Conservation (phyloP, 2,888 invertebrate species). For the Philereme transversata region DNA sequence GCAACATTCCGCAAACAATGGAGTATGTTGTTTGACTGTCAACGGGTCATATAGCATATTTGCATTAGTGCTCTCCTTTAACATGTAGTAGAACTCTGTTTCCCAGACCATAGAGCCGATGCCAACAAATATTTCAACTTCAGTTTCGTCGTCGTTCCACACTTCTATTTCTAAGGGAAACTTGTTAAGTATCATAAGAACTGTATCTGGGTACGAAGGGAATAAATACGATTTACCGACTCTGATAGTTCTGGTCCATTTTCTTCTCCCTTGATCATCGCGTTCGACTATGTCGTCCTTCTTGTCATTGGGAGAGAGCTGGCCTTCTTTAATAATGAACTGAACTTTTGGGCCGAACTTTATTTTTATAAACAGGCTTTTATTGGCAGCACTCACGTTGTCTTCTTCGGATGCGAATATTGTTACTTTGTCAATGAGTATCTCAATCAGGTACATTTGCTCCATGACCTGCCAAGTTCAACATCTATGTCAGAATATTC, state of each 20-base stretch:
- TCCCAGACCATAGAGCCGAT: conserved; percentile 74
- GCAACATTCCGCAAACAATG: conserved; percentile 62
- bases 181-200: conserved; percentile 69
- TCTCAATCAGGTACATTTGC: conserved; percentile 83
- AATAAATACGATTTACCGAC: conserved; percentile 83
- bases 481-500: conserved; percentile 66
- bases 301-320: conserved; percentile 57
- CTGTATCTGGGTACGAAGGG: conserved; percentile 72
- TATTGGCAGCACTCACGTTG: conserved; percentile 60
- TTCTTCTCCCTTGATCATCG: conserved; percentile 60
- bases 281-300: conserved; percentile 63
- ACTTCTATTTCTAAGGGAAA: conserved; percentile 80
- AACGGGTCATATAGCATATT: conserved; percentile 62
- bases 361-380: conserved; percentile 73
- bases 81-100: conserved; percentile 73
- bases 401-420: conserved; percentile 61
- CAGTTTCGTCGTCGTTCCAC: conserved; percentile 71
- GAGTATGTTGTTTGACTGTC: conserved; percentile 60
- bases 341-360: conserved; percentile 77
- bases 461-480: conserved; percentile 80
- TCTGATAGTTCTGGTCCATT: conserved; percentile 70
- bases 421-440: conserved; percentile 80
- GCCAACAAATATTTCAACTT: conserved; percentile 71
- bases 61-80: conserved; percentile 68
- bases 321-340: conserved; percentile 77